phyloP scores from a whole-genome alignment of 2,888 invertebrate species.

The Drosophila siamana region DNA sequence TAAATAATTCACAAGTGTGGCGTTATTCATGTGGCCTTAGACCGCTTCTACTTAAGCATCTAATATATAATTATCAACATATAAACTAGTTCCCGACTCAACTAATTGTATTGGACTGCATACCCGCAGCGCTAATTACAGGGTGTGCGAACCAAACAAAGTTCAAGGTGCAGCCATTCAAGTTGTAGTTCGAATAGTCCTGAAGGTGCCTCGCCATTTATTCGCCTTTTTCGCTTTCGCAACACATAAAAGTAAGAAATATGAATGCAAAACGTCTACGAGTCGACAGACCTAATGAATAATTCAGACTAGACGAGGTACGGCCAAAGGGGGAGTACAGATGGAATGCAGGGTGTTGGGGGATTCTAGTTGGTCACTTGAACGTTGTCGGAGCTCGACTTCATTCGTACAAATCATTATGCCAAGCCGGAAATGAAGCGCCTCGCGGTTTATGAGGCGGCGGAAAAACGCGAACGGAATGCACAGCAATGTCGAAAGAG shows the following conservation, averaged over 20 bases:
- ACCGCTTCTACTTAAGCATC: no score
- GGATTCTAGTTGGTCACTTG: constrained; percentile 56
- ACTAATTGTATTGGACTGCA: no score
- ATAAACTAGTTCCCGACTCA: no score
- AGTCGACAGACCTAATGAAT: constrained; percentile 63
- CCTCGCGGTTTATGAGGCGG: constrained; percentile 64
- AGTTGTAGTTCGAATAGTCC: constrained; percentile 8
- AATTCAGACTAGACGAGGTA: constrained; percentile 58
- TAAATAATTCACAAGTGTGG: no score
- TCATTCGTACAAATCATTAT: constrained; percentile 76
- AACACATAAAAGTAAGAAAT: constrained; percentile 27
- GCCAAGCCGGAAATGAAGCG: constrained; percentile 74
- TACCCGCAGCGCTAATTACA: background rate
- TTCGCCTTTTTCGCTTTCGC: constrained; percentile 26
- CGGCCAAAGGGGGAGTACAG: background rate
- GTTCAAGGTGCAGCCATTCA: constrained; percentile 50
- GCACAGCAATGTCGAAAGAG: background rate
- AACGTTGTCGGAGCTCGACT: constrained; percentile 55
- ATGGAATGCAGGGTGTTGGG: no score
- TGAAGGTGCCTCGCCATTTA: constrained; percentile 36
- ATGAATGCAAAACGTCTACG: constrained; percentile 56
- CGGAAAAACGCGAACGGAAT: constrained; percentile 41
- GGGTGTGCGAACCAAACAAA: constrained; percentile 26
- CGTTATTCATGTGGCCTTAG: no score
- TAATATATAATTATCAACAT: no score